Evolutionary conservation across 2,797 vertebrate species (phyloP).

Genomic region (Spinus olivaceus): DNA sequence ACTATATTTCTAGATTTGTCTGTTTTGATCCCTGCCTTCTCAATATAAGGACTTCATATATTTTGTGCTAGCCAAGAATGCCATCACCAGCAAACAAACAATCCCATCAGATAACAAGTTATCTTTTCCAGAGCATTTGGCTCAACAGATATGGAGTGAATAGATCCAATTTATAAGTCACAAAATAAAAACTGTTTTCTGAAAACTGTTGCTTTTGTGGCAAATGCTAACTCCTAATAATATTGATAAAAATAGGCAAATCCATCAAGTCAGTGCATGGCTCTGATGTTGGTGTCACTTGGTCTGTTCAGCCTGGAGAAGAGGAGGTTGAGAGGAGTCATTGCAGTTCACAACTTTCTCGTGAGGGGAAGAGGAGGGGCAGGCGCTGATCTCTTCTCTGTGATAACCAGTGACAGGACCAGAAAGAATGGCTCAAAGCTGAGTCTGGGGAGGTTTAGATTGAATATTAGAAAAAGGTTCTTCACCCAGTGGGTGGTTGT

Average conservation of each 20-base stretch:
- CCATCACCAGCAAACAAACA: not conserved
- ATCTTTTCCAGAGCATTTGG: not conserved
- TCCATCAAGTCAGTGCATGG: not conserved
- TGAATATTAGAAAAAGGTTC: not conserved
- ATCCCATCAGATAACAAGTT: not conserved
- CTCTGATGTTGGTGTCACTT: not conserved
- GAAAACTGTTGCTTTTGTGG: not conserved
- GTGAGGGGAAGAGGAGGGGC: accelerated
- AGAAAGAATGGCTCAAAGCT: not conserved
- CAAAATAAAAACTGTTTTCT: not conserved
- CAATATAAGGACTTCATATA: not conserved
- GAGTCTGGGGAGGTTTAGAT: not conserved
- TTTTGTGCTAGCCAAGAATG: not conserved
- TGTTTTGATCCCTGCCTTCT: not conserved
- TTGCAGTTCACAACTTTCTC: not conserved
- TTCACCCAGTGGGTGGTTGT: not conserved
- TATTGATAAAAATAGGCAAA: not conserved
- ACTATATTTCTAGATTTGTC: not conserved
- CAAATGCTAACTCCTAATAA: not conserved
- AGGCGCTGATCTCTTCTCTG: not conserved
- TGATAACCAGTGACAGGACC: not conserved
- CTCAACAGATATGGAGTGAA: not conserved
- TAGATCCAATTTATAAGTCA: not conserved
- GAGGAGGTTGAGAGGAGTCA: not conserved
- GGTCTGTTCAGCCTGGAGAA: not conserved